phyloP scores from a whole-genome alignment of 2,797 vertebrate species.

The Otus scops region DNA sequence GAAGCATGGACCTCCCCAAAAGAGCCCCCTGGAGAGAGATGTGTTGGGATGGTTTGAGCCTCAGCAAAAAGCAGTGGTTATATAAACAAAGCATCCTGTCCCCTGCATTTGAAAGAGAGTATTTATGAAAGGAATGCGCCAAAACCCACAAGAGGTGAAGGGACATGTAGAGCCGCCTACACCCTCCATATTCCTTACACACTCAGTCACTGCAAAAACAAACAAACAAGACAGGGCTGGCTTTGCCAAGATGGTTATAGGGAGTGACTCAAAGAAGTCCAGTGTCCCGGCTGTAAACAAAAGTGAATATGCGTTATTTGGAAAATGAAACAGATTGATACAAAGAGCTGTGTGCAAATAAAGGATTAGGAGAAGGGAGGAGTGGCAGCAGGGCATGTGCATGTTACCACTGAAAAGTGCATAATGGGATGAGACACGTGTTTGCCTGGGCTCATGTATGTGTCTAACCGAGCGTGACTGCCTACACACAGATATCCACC shows the following conservation, averaged over 20 bases:
- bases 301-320: not conserved
- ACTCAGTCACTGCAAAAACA: slow-evolving; percentile 39
- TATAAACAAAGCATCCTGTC: not conserved
- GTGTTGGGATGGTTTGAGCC: not conserved
- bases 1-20: not conserved
- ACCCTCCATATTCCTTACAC: slow-evolving; percentile 27
- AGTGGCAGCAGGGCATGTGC: not conserved
- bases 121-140: not conserved
- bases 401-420: not conserved
- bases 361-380: not conserved
- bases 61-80: not conserved
- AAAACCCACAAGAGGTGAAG: slow-evolving; percentile 48
- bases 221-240: slow-evolving; percentile 27
- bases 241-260: not conserved
- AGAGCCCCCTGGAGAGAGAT: not conserved
- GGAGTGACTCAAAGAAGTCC: not conserved
- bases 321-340: not conserved
- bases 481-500: not conserved
- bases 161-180: slow-evolving; percentile 31
- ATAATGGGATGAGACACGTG: not conserved
- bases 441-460: not conserved
- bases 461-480: not conserved
- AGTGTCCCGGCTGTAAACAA: not conserved
- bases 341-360: not conserved
- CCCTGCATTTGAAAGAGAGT: not conserved